A percentile compares a stretch with the other conserved stretches of the same genome.
Conservation (phyloP, 2,888 invertebrate species). For the Hydrotaea cyrtoneurina region DNA sequence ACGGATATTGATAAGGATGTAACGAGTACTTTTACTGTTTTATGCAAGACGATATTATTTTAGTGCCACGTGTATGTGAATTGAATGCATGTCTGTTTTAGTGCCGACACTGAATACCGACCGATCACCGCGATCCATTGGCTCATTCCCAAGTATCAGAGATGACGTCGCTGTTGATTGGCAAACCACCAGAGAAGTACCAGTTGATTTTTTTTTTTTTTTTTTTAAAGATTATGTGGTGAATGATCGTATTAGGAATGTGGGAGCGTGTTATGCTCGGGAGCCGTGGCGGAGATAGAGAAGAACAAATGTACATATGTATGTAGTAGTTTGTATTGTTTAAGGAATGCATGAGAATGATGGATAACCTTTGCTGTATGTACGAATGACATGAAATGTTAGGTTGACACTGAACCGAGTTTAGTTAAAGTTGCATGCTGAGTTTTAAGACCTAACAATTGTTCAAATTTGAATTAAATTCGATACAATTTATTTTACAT, state of each 20-base stretch:
- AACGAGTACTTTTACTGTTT: constrained; percentile 44
- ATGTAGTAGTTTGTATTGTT: not conserved
- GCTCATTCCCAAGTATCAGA: constrained; percentile 18
- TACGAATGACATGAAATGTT: constrained; percentile 3
- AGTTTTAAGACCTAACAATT: not conserved
- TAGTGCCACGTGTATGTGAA: constrained; percentile 64
- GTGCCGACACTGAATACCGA: constrained; percentile 50
- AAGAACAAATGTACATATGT: not conserved
- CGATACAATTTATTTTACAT: no score
- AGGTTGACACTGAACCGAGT: not conserved
- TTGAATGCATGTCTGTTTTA: constrained; percentile 56
- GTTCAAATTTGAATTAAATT: no score
- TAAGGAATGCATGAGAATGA: constrained; percentile 21
- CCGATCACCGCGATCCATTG: constrained; percentile 8
- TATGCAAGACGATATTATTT: constrained; percentile 5
- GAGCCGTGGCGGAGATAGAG: not conserved
- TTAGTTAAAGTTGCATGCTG: constrained; percentile 7
- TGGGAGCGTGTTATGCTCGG: constrained; percentile 23
- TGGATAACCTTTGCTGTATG: not conserved
- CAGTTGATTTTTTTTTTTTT: constrained; percentile 9
- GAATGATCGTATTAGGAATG: constrained; percentile 25
- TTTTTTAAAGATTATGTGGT: not conserved
- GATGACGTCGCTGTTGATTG: constrained; percentile 10
- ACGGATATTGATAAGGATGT: constrained; percentile 27
- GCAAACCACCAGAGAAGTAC: constrained; percentile 27